Evolutionary conservation across 1,140 invertebrate species (phyloP).

Genomic region (Ceratina japonica): DNA sequence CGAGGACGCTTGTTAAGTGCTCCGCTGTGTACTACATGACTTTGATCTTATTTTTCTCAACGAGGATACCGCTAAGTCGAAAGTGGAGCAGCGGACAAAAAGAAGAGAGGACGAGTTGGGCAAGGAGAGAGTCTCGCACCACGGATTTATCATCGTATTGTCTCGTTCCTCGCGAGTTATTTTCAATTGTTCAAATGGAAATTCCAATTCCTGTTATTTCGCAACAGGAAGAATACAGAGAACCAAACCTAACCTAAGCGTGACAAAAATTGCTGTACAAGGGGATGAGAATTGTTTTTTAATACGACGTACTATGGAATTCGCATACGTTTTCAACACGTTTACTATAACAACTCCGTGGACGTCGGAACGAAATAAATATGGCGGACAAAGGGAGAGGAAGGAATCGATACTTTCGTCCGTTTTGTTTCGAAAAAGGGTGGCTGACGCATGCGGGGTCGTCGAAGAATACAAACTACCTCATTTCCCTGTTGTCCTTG

Average conservation of each 20-base stretch:
- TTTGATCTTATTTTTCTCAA: conserved; percentile 27
- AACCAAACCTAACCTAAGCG: no score
- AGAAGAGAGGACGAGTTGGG: neutral
- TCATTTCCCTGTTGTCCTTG: conserved; percentile 59
- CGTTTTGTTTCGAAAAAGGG: conserved; percentile 42
- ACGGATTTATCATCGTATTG: neutral
- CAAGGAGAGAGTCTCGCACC: neutral
- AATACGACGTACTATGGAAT: no score
- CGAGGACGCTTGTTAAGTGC: conserved; percentile 27
- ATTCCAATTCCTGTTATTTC: no score
- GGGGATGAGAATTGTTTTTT: no score
- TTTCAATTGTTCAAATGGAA: no score
- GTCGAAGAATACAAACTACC: conserved; percentile 59
- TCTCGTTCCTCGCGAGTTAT: neutral
- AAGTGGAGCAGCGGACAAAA: neutral
- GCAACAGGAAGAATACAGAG: no score
- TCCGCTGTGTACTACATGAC: conserved; percentile 8
- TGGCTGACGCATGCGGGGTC: conserved; percentile 35
- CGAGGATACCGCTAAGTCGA: neutral
- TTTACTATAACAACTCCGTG: no score
- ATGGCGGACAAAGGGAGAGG: neutral
- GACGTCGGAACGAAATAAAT: neutral
- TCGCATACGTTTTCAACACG: no score
- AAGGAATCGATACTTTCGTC: conserved; percentile 6
- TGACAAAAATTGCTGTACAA: no score